Percentiles rank a stretch among this genome's conserved stretches.
Evolutionary conservation across 23 tunicate genomes (phyloP).

Genomic region (Ciona savignyi): DNA sequence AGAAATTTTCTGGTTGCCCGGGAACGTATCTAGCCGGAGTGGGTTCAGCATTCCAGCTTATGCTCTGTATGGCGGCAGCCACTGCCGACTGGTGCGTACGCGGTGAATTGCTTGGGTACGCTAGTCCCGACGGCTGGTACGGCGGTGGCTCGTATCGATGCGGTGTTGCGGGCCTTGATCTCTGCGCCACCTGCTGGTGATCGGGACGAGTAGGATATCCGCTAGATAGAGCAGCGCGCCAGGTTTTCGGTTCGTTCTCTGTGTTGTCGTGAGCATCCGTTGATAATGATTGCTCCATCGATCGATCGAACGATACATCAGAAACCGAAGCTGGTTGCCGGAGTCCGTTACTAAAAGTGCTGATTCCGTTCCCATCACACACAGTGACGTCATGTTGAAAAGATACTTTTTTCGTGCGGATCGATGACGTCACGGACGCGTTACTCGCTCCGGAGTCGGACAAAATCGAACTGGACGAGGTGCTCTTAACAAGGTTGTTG

Average conservation of each 20-base stretch:
- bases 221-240: not conserved
- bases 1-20: not conserved
- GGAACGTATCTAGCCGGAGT: not conserved
- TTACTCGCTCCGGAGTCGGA: constrained; percentile 73
- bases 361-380: constrained; percentile 40
- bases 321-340: constrained; percentile 24
- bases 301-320: constrained; percentile 10
- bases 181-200: not conserved
- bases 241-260: not conserved
- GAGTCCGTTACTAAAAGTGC: constrained; percentile 59
- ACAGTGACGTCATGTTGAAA: constrained; percentile 73
- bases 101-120: not conserved
- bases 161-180: constrained; percentile 18
- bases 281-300: constrained; percentile 33
- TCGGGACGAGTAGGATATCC: not conserved
- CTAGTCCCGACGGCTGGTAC: not conserved
- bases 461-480: constrained; percentile 48
- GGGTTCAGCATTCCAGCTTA: constrained; percentile 31
- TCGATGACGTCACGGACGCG: constrained; percentile 29
- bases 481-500: constrained; percentile 49
- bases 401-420: constrained; percentile 59
- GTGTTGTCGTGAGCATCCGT: constrained; percentile 13
- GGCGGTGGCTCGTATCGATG: not conserved
- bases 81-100: constrained; percentile 49
- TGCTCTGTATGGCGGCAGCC: constrained; percentile 73